These are phyloP conservation scores for Hydra vulgaris DNA, from an alignment of 30 jellyfish, hydroid and myxozoan species.

Conservation along the genomic window DNA sequence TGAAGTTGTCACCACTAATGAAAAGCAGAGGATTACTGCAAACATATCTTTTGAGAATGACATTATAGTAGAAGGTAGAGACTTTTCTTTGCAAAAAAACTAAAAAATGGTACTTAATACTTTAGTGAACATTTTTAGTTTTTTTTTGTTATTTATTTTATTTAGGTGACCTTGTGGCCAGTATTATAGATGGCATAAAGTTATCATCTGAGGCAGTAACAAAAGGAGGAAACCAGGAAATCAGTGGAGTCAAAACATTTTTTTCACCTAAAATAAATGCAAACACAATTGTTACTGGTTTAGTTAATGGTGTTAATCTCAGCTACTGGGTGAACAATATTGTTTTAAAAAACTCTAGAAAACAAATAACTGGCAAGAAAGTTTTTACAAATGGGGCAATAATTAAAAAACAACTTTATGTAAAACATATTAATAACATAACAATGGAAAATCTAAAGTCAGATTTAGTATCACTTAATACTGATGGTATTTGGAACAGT, in stretches of 20 bases:
- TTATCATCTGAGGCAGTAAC: slow-evolving; percentile 57
- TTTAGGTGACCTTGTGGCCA: slow-evolving; percentile 36
- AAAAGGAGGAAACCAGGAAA: slow-evolving; percentile 42
- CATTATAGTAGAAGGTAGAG: slow-evolving; percentile 42
- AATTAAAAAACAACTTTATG: slow-evolving; percentile 4
- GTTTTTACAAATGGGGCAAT: slow-evolving; percentile 26
- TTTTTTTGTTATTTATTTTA: not conserved
- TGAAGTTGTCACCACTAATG: slow-evolving; percentile 59
- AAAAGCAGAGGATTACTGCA: slow-evolving; percentile 40
- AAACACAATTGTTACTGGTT: slow-evolving; percentile 17
- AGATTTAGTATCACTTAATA: slow-evolving; percentile 2
- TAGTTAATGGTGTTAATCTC: slow-evolving; percentile 64
- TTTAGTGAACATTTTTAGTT: too few species aligned
- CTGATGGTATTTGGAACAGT: slow-evolving; percentile 13
- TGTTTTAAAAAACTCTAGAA: slow-evolving; percentile 5
- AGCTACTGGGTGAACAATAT: slow-evolving; percentile 19
- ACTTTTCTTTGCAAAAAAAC: too few species aligned
- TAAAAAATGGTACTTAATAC: too few species aligned
- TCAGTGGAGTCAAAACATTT: slow-evolving; percentile 52
- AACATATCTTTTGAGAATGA: slow-evolving; percentile 28
- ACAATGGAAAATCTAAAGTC: not conserved
- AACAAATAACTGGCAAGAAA: slow-evolving; percentile 39
- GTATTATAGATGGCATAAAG: slow-evolving; percentile 59
- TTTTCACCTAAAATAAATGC: not conserved
- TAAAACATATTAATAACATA: slow-evolving; percentile 18